phyloP scores from a whole-genome alignment of 2,797 vertebrate genomes.

The Chaenodraco wilsoni region DNA sequence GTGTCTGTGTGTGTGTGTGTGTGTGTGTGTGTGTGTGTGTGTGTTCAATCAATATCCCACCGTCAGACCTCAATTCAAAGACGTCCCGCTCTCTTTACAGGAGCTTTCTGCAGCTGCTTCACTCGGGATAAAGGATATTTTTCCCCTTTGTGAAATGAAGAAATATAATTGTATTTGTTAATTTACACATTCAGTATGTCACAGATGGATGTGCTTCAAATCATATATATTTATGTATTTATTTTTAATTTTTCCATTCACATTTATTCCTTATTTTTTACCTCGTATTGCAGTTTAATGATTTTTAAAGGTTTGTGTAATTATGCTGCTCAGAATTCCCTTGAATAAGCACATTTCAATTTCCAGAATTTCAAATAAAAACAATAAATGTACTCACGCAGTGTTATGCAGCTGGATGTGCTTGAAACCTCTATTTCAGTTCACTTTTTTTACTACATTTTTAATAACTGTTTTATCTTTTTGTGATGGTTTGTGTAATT shows the following conservation, averaged over 20 bases:
- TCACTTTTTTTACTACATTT: background rate
- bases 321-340: no score
- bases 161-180: background rate
- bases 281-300: no score
- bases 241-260: no score
- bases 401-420: no score
- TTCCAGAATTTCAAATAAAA: no score
- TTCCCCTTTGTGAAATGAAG: background rate
- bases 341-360: no score
- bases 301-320: no score
- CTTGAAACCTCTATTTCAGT: background rate
- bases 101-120: conserved; percentile 17
- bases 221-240: no score
- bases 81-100: conserved; percentile 28
- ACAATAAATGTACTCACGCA: no score
- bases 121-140: background rate
- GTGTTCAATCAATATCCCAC: conserved; percentile 63
- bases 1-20: conserved; percentile 25
- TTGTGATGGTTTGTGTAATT: conserved; percentile 1
- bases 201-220: background rate
- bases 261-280: no score
- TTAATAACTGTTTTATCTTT: background rate
- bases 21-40: no score
- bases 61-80: conserved; percentile 53
- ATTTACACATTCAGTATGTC: background rate